Percentiles rank a stretch among this genome's conserved stretches.
Conservation (phyloP, 2,113 vertebrate genomes). For the Bubo scandiacus region DNA sequence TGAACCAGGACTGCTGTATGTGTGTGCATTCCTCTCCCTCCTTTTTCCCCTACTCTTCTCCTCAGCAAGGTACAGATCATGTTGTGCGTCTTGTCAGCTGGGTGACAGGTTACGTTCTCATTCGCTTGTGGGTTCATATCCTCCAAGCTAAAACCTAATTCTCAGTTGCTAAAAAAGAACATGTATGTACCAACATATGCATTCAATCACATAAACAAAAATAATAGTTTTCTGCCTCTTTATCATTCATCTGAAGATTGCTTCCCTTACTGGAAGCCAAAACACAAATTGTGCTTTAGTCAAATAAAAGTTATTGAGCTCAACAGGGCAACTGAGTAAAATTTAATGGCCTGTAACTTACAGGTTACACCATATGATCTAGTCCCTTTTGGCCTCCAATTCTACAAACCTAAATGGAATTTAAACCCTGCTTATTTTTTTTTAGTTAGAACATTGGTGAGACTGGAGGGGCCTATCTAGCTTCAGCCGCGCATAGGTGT, state of each 20-base stretch:
- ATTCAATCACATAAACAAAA: neutral
- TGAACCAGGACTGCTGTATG: neutral
- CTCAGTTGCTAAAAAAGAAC: neutral
- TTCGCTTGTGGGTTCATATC: neutral
- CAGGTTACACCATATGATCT: constrained; percentile 29
- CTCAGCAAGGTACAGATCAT: rapidly evolving
- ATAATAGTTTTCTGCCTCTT: neutral
- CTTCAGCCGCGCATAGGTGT: neutral
- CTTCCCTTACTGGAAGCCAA: neutral
- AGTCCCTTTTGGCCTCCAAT: constrained; percentile 25
- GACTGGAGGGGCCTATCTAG: constrained; percentile 24
- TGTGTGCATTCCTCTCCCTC: neutral
- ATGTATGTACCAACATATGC: neutral
- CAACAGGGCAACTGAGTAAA: constrained; percentile 37
- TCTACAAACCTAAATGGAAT: constrained; percentile 42
- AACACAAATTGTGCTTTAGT: neutral
- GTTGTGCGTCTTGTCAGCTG: neutral
- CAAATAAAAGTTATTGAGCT: constrained; percentile 54
- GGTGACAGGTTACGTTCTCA: neutral
- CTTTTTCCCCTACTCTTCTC: neutral
- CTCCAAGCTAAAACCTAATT: neutral
- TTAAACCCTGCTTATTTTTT: neutral
- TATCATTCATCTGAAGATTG: neutral
- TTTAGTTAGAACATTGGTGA: constrained; percentile 29
- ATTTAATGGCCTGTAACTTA: constrained; percentile 50